Evolutionary conservation across 1,140 invertebrate species (phyloP).

Genomic region (Araneus ventricosus): DNA sequence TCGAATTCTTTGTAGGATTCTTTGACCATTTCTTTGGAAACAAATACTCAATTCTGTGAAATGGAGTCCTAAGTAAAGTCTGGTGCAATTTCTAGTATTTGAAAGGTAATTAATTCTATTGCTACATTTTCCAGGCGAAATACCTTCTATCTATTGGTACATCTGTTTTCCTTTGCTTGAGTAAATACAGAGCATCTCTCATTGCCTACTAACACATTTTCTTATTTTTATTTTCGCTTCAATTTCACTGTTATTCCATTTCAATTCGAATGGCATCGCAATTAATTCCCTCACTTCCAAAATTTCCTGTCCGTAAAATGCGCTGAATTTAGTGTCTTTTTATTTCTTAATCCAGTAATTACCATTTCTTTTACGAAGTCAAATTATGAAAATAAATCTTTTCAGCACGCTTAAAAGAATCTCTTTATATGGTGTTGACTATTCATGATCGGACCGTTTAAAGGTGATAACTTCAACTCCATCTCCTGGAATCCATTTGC

Average conservation of each 20-base stretch:
- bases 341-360: constrained; percentile 1
- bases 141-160: not conserved
- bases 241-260: not conserved
- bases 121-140: not conserved
- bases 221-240: not conserved
- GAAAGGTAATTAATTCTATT: not conserved
- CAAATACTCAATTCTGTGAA: not conserved
- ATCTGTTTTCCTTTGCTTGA: not conserved
- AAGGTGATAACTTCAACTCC: constrained; percentile 31
- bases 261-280: not conserved
- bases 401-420: not conserved
- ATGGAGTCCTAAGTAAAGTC: not conserved
- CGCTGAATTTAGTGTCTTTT: not conserved
- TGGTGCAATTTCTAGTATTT: not conserved
- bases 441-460: constrained; percentile 52
- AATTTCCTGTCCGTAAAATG: constrained; percentile 17
- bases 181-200: not conserved
- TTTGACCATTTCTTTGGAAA: too few relatives aligned
- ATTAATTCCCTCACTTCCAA: not conserved
- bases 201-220: not conserved
- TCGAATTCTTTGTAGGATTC: too few relatives aligned
- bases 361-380: constrained; percentile 36
- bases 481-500: constrained; percentile 25
- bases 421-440: constrained; percentile 54
- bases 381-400: constrained; percentile 59